A percentile compares a stretch with the other conserved stretches of the same genome.
These are phyloP conservation scores for Sebastes melanostomus DNA, from an alignment of 2,797 vertebrate genomes.

Conservation along the genomic window DNA sequence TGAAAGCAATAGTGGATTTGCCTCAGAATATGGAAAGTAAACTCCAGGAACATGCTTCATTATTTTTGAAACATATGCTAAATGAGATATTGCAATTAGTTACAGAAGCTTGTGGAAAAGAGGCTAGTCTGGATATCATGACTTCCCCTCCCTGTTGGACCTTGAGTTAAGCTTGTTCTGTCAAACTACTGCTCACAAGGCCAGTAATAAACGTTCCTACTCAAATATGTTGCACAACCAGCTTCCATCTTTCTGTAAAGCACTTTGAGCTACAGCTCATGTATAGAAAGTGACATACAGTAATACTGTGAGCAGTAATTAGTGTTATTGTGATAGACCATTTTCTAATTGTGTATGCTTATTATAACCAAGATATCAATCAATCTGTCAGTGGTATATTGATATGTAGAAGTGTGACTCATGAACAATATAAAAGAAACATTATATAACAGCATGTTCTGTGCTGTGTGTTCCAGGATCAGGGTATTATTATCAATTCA, in stretches of 20 bases:
- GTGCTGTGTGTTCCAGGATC: neutral
- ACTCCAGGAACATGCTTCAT: too few species aligned
- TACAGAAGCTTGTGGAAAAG: too few species aligned
- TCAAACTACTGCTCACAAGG: neutral
- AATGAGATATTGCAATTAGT: too few species aligned
- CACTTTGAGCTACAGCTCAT: neutral
- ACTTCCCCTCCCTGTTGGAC: too few species aligned
- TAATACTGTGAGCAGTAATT: neutral
- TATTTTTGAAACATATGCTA: too few species aligned
- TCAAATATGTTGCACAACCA: neutral
- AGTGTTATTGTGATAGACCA: neutral
- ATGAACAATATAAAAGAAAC: too few species aligned
- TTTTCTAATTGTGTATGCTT: neutral
- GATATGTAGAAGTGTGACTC: neutral
- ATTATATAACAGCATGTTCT: neutral
- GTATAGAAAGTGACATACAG: neutral
- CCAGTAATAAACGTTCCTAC: neutral
- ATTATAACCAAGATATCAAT: neutral
- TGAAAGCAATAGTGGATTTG: too few species aligned
- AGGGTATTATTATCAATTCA: neutral
- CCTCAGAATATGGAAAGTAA: too few species aligned
- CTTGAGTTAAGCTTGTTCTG: neutral
- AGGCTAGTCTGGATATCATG: too few species aligned
- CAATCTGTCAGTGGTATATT: neutral
- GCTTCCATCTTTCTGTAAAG: neutral